Evolutionary conservation across 2,888 invertebrate genomes (phyloP), one percentile per base, ranked within the genome.

Genomic region (Drosophila mulleri): DNA sequence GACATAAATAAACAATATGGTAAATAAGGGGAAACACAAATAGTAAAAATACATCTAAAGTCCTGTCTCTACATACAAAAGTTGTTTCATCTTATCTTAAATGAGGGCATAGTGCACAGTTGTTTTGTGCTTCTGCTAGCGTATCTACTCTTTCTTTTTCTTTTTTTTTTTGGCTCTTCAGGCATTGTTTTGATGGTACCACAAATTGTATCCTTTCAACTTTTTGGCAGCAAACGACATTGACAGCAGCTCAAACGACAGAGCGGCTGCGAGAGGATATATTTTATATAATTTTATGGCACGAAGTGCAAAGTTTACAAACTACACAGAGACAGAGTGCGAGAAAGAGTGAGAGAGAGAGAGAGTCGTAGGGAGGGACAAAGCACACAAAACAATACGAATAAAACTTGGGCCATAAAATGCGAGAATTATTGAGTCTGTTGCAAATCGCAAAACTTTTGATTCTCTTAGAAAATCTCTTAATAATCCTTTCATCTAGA

Each of bases 271-370:
- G 48, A 39, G 48, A 65, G 69, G 59, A 69, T 65, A 67, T 80
- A 80, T 80, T 80, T 80, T 74, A 80, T 80, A 67, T 74, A 67
- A 72, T 80, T 80, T 80, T 80, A 80, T 80, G 67, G 77, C 53
- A 71, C 63, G 66, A 64, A 80, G 61, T 74, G 66, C 50, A 80
- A 80, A 80, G 69, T 80, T 80, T 71, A 57, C 63, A 67, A 70
- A 78, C 63, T 64, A 67, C 44, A 47, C 20, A 39, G 18, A n/a
- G 54, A n/a, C 7, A 39, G 16, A 23, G 23, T 1, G 23, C 0
- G 16, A 4, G 14, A 3, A 26, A 47, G 26, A 42, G 26, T 3
- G 3, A 37, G 23, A 18, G 52, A 16, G 39, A 23, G 6, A 6
- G 6, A 11, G 37, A 52, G 6, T 5, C 26, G 1, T 26, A 26